Evolutionary conservation across 92 coral and sea anemone genomes (phyloP).

Genomic region (Scolanthus callimorphus): DNA sequence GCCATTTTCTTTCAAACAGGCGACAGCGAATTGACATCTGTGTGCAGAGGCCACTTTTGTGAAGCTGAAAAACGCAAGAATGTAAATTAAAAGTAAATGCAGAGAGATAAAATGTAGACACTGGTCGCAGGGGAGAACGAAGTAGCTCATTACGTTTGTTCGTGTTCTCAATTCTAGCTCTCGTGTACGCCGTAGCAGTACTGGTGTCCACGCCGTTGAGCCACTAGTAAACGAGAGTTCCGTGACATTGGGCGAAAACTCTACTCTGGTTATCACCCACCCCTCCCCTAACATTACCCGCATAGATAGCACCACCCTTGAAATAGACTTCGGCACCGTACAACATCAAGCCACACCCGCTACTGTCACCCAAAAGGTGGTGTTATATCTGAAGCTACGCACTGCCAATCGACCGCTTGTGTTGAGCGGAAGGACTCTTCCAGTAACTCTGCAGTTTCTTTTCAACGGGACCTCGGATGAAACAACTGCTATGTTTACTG

Average conservation of each 20-base stretch:
- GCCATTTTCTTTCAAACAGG: no score
- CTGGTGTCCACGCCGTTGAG: conserved; percentile 25
- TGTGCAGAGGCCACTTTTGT: no score
- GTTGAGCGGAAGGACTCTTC: conserved; percentile 72
- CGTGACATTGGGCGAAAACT: conserved; percentile 33
- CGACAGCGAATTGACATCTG: no score
- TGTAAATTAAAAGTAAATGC: no score
- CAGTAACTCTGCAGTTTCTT: conserved; percentile 24
- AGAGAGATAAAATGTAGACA: no score
- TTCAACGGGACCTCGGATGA: conserved; percentile 51
- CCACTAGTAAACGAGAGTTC: conserved; percentile 42
- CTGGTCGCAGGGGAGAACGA: no score
- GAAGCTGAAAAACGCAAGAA: no score
- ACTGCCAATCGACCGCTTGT: conserved; percentile 66
- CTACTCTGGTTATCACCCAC: conserved; percentile 25
- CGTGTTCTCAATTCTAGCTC: conserved; percentile 21
- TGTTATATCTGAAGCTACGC: conserved; percentile 45
- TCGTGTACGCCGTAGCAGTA: conserved; percentile 41
- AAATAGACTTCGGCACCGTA: conserved; percentile 54
- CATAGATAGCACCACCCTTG: conserved; percentile 33
- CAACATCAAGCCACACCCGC: conserved; percentile 65
- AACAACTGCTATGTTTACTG: conserved; percentile 34
- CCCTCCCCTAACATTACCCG: conserved; percentile 48
- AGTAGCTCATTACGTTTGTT: no score
- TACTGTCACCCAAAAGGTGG: conserved; percentile 48